These are phyloP conservation scores for Ectemnius continuus DNA, from an alignment of 2,888 invertebrate genomes.

Conservation along the genomic window DNA sequence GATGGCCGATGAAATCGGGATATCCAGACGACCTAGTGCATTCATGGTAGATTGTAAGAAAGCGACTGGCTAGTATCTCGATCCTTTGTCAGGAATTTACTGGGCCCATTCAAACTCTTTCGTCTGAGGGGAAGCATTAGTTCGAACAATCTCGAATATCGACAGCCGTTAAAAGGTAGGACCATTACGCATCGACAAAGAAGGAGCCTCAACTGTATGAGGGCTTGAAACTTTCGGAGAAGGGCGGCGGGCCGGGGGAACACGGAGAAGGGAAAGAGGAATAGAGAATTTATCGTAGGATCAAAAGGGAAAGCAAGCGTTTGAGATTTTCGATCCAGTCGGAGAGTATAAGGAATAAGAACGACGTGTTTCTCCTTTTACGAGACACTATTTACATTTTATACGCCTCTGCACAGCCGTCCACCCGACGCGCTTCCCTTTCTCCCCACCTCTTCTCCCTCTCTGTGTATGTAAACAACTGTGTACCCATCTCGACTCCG, in stretches of 20 bases:
- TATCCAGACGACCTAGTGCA: too few species aligned
- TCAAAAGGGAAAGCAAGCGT: constrained; percentile 5
- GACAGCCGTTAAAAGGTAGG: constrained; percentile 32
- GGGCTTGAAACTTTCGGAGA: too few species aligned
- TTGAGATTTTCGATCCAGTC: constrained; percentile 13
- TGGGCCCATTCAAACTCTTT: constrained; percentile 8
- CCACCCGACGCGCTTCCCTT: constrained; percentile 17
- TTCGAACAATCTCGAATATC: constrained; percentile 24
- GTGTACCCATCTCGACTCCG: constrained; percentile 16
- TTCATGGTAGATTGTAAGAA: neutral
- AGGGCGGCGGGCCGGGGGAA: neutral
- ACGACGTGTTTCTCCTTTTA: constrained; percentile 55
- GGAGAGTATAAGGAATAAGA: constrained; percentile 18
- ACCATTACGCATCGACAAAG: constrained; percentile 29
- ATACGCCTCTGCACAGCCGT: constrained; percentile 42
- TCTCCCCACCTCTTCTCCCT: neutral
- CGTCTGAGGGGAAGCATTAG: constrained; percentile 16
- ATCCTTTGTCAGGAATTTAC: constrained; percentile 22
- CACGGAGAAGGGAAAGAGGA: constrained; percentile 8
- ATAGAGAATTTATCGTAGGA: constrained; percentile 27
- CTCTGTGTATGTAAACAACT: neutral
- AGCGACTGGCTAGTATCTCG: constrained; percentile 9
- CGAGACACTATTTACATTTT: constrained; percentile 64
- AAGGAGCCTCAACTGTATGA: neutral
- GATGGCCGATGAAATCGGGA: constrained; percentile 5